Evolutionary conservation across 2,797 vertebrate species (phyloP).

Genomic region (Balearica regulorum): DNA sequence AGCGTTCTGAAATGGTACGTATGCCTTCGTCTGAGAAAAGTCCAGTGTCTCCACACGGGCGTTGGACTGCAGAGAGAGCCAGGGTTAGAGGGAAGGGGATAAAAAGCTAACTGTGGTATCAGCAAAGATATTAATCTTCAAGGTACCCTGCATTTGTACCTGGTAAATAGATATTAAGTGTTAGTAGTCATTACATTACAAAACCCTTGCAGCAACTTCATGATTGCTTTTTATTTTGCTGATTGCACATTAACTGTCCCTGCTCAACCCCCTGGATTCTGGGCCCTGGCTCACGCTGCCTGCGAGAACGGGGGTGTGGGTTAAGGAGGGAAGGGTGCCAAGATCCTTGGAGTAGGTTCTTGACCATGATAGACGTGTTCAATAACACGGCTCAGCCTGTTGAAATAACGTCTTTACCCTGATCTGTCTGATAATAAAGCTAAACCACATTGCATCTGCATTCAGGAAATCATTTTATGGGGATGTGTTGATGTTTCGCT

Average conservation of each 20-base stretch:
- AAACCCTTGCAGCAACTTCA: slow-evolving; percentile 46
- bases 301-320: background rate
- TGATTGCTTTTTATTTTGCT: slow-evolving; percentile 51
- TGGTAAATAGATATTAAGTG: background rate
- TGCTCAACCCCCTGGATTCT: slow-evolving; percentile 39
- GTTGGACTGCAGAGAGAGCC: background rate
- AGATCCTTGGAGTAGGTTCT: background rate
- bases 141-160: background rate
- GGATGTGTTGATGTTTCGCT: background rate
- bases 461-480: background rate
- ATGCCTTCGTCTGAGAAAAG: background rate
- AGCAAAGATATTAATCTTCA: slow-evolving; percentile 14
- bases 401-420: background rate
- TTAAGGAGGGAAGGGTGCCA: slow-evolving; percentile 35
- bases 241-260: slow-evolving; percentile 39
- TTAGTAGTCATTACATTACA: background rate
- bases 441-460: slow-evolving; percentile 1
- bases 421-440: background rate
- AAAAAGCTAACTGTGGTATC: background rate
- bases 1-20: background rate
- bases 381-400: background rate
- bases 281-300: slow-evolving; percentile 35
- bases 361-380: slow-evolving; percentile 15
- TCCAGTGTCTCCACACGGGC: background rate
- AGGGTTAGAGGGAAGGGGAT: background rate